Evolutionary conservation across 1,140 invertebrate species (phyloP), one percentile per base, ranked within the genome.

Genomic region (Cyclargus thomasi): DNA sequence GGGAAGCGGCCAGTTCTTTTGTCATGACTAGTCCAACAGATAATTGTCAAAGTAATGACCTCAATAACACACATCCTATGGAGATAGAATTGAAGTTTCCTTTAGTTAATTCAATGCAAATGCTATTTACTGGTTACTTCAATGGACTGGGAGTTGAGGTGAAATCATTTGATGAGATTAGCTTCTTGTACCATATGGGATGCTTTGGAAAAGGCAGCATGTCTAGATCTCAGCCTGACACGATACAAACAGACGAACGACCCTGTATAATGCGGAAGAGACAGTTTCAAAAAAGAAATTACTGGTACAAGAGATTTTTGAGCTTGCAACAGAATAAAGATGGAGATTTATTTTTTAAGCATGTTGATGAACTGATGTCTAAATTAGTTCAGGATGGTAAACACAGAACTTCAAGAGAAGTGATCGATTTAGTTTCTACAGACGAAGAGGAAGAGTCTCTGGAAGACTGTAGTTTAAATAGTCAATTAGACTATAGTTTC

Each of bases 161-260:
- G 55, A 88, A 81, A 17, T 90, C 94, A 72, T 72, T 85, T 11
- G 87, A 92, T 57, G 92, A 94, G 76, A 93, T 95, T 76, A 83
- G 86, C 74, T 84, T 90, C 2, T 73, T 96, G 6, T 91, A 94
- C 85, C 92, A 93, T 35, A 95, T 94, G 92, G 95, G 95, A 10
- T 94, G 91, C 82, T 96, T 95, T 90, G 95, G 95, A 1, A 95
- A 95, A 91, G 94, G 94, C 35, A 93, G 92, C 36, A 78, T 92
- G 11, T 95, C 94, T 0, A 90, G 92, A 53, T 92, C 93, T 39
- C 91, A 90, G 72, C 94, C 94, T 35, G 82, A 82, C 23, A 90
- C 91, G 74, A 82, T 86, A 14, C 87, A 89, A 70, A 82, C 68
- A 72, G 70, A 82, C 70, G 67, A 68, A 55, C 85, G 84, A 53